Evolutionary conservation across 2,113 vertebrate genomes (phyloP).

Genomic region (Cheilinus undulatus): DNA sequence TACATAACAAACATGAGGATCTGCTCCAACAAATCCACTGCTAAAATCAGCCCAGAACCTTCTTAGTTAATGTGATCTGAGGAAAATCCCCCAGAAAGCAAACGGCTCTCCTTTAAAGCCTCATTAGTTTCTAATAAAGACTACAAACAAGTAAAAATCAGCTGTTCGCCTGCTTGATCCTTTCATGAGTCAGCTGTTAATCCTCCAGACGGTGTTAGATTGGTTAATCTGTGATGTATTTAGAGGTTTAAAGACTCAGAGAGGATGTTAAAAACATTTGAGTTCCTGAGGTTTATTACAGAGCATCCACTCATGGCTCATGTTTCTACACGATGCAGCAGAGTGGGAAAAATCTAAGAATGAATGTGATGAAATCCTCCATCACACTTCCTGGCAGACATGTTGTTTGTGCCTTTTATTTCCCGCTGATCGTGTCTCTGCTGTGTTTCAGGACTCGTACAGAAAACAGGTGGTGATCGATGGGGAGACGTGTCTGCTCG

Average conservation of each 20-base stretch:
- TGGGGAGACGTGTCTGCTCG: slow-evolving; percentile 85
- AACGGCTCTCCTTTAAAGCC: neutral
- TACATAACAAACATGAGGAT: neutral
- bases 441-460: slow-evolving; percentile 80
- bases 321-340: slow-evolving; percentile 27
- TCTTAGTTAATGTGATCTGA: neutral
- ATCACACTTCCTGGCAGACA: neutral
- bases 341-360: neutral
- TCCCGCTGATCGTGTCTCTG: neutral
- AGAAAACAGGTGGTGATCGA: slow-evolving; percentile 87
- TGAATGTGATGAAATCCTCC: slow-evolving; percentile 8
- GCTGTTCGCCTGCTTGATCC: too few species aligned
- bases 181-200: neutral
- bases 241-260: neutral
- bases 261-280: neutral
- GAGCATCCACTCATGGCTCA: neutral
- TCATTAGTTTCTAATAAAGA: neutral
- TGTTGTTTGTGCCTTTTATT: neutral
- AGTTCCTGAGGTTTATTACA: slow-evolving; percentile 7
- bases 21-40: neutral
- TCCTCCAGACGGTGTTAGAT: neutral
- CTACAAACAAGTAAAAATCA: neutral
- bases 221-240: neutral
- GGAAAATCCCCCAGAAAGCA: neutral
- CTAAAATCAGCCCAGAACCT: neutral